phyloP scores from a whole-genome alignment of 2,888 invertebrate genomes.

The Cremastinae sp. region DNA sequence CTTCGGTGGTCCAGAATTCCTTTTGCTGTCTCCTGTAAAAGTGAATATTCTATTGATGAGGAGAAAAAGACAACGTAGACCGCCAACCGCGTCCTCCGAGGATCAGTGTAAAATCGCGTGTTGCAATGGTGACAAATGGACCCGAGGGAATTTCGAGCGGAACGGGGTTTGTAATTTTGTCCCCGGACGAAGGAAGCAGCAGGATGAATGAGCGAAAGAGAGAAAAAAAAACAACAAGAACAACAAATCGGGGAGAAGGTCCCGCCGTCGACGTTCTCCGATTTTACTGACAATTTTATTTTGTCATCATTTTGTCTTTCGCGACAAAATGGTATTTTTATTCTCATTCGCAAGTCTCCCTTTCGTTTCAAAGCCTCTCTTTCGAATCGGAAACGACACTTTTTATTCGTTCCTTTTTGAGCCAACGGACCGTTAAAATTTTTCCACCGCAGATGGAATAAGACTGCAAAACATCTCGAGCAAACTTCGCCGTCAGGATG shows the following conservation, averaged over 20 bases:
- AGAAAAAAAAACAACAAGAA: background rate
- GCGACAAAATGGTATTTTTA: constrained; percentile 1
- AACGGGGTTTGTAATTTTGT: constrained; percentile 49
- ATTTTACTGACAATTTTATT: constrained; percentile 29
- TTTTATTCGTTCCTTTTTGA: constrained; percentile 7
- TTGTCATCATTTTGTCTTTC: constrained; percentile 22
- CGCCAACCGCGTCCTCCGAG: constrained; percentile 28
- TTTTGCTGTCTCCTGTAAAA: too few relatives aligned
- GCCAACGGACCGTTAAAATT: constrained; percentile 21
- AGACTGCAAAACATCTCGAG: constrained; percentile 39
- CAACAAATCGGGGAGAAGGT: constrained; percentile 3
- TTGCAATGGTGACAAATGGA: constrained; percentile 44
- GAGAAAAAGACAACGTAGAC: constrained; percentile 7
- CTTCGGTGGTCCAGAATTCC: constrained; percentile 22
- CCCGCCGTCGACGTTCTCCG: background rate
- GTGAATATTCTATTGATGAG: background rate
- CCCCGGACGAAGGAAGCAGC: too few relatives aligned
- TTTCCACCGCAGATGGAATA: constrained; percentile 51
- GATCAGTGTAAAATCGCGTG: constrained; percentile 10
- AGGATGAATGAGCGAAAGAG: constrained; percentile 10
- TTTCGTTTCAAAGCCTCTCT: constrained; percentile 13
- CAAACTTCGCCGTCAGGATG: constrained; percentile 1
- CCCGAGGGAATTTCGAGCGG: constrained; percentile 54
- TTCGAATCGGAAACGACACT: constrained; percentile 2
- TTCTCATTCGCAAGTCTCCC: background rate